phyloP scores from a whole-genome alignment of 2,888 invertebrate species.

The Lamellibrachia satsuma region DNA sequence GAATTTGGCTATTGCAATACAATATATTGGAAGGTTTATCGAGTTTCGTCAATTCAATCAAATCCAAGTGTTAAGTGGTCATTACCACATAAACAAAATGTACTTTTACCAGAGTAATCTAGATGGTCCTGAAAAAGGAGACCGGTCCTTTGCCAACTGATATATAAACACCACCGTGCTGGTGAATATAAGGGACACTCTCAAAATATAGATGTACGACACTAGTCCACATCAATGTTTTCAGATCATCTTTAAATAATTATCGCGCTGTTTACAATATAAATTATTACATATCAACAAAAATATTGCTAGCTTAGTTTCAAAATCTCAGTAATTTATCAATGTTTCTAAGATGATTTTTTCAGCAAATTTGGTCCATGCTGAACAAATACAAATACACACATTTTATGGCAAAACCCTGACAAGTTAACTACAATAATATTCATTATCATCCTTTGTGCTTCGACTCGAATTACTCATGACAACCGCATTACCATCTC shows the following conservation, averaged over 20 bases:
- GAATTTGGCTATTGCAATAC: background rate
- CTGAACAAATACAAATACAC: background rate
- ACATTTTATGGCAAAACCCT: background rate
- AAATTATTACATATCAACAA: too few relatives aligned
- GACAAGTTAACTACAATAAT: background rate
- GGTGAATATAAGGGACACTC: too few relatives aligned
- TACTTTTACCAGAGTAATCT: background rate
- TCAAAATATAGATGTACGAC: too few relatives aligned
- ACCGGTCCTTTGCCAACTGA: background rate
- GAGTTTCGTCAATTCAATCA: background rate
- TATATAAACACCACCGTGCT: background rate
- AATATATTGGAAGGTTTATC: background rate
- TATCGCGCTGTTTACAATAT: too few relatives aligned
- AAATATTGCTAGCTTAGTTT: background rate
- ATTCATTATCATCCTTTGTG: background rate
- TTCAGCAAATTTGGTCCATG: background rate
- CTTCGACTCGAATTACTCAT: background rate
- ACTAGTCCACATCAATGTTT: too few relatives aligned
- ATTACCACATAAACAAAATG: background rate
- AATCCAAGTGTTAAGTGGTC: background rate
- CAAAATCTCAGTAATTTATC: background rate
- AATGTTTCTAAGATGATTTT: background rate
- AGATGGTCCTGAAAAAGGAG: background rate
- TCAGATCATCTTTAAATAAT: too few relatives aligned
- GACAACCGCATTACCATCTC: background rate